Conservation (phyloP, 2,113 vertebrate genomes). For the Baryphthengus martii region DNA sequence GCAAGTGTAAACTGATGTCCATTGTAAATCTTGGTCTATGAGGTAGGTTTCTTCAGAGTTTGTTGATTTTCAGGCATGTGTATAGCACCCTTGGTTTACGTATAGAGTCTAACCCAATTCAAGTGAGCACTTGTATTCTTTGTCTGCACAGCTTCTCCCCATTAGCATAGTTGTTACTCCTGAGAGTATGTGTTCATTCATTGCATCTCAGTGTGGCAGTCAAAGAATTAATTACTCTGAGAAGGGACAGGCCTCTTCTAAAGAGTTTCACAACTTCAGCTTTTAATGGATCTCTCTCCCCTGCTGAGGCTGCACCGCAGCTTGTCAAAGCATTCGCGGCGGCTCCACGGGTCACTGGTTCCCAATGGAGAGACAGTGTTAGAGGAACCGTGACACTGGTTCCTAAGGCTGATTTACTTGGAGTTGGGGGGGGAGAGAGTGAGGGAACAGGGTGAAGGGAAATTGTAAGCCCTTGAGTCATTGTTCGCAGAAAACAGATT, state of each 20-base stretch:
- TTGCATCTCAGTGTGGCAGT: constrained; percentile 43
- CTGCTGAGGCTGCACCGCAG: constrained; percentile 56
- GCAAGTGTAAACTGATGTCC: fast-evolving
- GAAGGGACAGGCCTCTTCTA: constrained; percentile 57
- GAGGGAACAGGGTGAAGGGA: background rate
- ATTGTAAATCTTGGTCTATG: background rate
- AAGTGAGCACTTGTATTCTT: background rate
- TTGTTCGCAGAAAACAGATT: background rate
- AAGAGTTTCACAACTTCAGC: constrained; percentile 69
- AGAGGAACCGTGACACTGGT: background rate
- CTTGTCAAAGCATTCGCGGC: constrained; percentile 67
- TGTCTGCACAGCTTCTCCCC: background rate
- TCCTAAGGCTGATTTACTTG: constrained; percentile 21
- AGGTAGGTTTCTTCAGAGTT: background rate
- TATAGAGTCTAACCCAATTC: background rate
- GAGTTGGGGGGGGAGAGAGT: background rate
- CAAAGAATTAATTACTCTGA: constrained; percentile 75
- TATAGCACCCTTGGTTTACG: background rate
- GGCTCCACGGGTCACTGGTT: constrained; percentile 62
- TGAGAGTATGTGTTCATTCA: constrained; percentile 59
- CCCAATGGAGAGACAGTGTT: constrained; percentile 27
- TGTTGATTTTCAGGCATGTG: background rate
- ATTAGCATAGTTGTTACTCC: constrained; percentile 52
- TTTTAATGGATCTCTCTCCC: constrained; percentile 48
- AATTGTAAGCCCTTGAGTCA: background rate